A percentile compares a stretch with the other conserved stretches of the same genome.
phyloP scores from a whole-genome alignment of 2,888 invertebrate species.

The Dicycla oo region DNA sequence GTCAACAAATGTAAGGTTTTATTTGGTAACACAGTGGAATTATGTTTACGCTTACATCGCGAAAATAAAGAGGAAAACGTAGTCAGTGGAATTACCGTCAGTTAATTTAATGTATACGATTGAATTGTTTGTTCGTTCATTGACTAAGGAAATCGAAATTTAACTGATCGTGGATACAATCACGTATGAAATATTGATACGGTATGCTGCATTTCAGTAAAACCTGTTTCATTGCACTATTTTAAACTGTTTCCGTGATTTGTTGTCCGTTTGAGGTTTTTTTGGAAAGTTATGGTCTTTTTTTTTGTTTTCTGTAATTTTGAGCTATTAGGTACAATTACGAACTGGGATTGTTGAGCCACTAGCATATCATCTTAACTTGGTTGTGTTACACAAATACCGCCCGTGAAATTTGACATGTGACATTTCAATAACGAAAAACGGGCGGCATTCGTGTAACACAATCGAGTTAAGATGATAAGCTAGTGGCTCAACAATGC shows the following conservation, averaged over 20 bases:
- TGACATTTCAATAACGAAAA: too few relatives aligned
- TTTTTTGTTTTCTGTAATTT: not conserved
- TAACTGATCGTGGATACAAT: slow-evolving; percentile 58
- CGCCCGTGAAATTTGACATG: too few relatives aligned
- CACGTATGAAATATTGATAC: slow-evolving; percentile 43
- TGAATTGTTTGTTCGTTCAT: slow-evolving; percentile 64
- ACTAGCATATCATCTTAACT: too few relatives aligned
- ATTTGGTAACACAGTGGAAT: slow-evolving; percentile 60
- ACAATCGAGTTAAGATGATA: too few relatives aligned
- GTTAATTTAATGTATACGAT: slow-evolving; percentile 66
- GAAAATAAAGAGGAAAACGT: slow-evolving; percentile 66
- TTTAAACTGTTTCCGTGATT: slow-evolving; percentile 27
- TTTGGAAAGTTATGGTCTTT: not conserved
- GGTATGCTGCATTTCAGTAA: slow-evolving; percentile 24
- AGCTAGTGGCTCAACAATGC: too few relatives aligned
- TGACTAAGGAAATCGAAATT: slow-evolving; percentile 64
- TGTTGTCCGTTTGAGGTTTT: slow-evolving; percentile 11
- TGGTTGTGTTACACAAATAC: too few relatives aligned
- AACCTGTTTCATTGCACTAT: slow-evolving; percentile 8
- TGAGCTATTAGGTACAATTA: too few relatives aligned
- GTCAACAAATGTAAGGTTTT: slow-evolving; percentile 64
- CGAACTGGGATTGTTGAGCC: too few relatives aligned
- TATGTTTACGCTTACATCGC: slow-evolving; percentile 61
- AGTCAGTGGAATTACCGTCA: slow-evolving; percentile 56
- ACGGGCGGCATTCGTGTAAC: too few relatives aligned